A percentile compares a stretch with the other conserved stretches of the same genome.
Evolutionary conservation across 2,113 vertebrate genomes (phyloP).

Genomic region (Cyphomyrus plagiostoma): DNA sequence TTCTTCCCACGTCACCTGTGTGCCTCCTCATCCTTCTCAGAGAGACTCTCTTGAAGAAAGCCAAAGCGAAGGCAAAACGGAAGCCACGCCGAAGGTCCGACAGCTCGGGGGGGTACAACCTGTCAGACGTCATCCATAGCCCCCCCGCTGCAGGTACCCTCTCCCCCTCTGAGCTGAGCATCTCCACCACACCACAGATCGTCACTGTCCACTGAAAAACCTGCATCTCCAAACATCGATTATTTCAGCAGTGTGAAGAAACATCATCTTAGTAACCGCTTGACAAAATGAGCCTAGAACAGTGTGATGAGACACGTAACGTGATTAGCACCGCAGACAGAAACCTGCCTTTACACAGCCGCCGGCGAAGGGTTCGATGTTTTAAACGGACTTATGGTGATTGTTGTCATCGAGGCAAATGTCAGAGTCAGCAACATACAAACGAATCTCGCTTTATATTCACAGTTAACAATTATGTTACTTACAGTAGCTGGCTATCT

Average conservation of each 20-base stretch:
- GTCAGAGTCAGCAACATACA: not conserved
- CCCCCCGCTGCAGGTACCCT: constrained; percentile 42
- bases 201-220: not conserved
- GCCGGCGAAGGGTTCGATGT: not conserved
- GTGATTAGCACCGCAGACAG: not conserved
- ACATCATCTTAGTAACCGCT: not conserved
- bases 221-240: not conserved
- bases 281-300: not conserved
- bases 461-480: not conserved
- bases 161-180: not conserved
- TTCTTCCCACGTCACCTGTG: not conserved
- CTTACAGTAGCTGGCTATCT: not conserved
- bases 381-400: not conserved
- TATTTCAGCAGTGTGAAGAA: not conserved
- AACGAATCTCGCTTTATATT: not conserved
- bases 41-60: constrained; percentile 79
- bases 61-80: constrained; percentile 87
- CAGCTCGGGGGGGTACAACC: constrained; percentile 91
- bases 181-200: not conserved
- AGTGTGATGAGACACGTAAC: not conserved
- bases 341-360: not conserved
- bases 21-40: constrained; percentile 46
- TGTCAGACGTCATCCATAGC: constrained; percentile 91
- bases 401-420: not conserved
- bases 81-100: constrained; percentile 83